Evolutionary conservation across 2,888 invertebrate genomes (phyloP).

Genomic region (Tachystola acroxantha): DNA sequence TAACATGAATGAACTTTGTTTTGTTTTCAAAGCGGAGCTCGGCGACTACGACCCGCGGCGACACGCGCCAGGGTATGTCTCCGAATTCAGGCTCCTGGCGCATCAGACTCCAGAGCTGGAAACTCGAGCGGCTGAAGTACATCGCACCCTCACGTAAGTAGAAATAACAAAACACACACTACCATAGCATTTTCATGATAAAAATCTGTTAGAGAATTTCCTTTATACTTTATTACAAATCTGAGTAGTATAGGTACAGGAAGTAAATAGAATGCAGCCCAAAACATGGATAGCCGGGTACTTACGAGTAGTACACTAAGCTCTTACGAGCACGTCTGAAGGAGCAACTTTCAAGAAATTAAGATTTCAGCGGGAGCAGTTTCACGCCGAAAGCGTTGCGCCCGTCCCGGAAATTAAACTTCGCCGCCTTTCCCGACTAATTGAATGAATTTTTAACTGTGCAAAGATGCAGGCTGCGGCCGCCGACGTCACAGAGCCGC

Average conservation of each 20-base stretch:
- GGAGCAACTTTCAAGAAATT: conserved; percentile 46
- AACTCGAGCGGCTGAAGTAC: conserved; percentile 90
- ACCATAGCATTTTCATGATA: no score
- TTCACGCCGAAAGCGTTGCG: conserved; percentile 46
- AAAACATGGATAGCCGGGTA: conserved; percentile 10
- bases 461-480: conserved; percentile 65
- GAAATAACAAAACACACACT: no score
- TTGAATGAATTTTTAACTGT: conserved; percentile 73
- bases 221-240: no score
- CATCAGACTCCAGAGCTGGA: conserved; percentile 96
- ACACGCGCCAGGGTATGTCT: conserved; percentile 93
- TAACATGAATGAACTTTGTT: not conserved
- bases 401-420: conserved; percentile 63
- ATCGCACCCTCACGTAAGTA: conserved; percentile 91
- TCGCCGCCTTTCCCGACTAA: conserved; percentile 61
- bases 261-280: conserved; percentile 1
- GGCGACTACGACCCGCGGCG: conserved; percentile 95
- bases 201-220: no score
- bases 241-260: no score
- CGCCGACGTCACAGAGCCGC: conserved; percentile 56
- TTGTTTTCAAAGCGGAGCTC: conserved; percentile 93
- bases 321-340: conserved; percentile 22
- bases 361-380: conserved; percentile 55
- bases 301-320: conserved; percentile 13
- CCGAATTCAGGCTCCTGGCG: conserved; percentile 94